A percentile compares a stretch with the other conserved stretches of the same genome.
These are phyloP conservation scores for Podabrus alpinus DNA, from an alignment of 2,888 invertebrate genomes.

Conservation along the genomic window DNA sequence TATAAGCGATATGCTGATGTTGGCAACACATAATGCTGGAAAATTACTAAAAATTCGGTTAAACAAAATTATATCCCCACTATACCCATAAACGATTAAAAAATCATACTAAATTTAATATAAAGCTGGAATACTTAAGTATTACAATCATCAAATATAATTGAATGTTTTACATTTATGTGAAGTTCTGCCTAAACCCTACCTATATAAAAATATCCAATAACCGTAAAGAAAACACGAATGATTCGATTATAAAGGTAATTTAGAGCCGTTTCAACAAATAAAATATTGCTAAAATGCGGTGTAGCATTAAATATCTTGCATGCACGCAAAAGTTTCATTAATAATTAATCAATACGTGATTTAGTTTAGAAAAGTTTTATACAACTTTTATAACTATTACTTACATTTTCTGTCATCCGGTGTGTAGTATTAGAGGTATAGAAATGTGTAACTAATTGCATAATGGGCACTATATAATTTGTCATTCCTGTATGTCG, in stretches of 20 bases:
- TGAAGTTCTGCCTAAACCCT: constrained; percentile 5
- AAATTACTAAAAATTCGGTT: constrained; percentile 15
- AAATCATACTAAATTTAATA: neutral
- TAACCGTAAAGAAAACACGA: constrained; percentile 19
- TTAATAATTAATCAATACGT: constrained; percentile 13
- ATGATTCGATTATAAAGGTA: constrained; percentile 15
- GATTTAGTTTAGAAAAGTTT: neutral
- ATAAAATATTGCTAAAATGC: constrained; percentile 25
- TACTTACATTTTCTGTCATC: neutral
- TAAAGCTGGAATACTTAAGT: neutral
- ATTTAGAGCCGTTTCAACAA: constrained; percentile 17
- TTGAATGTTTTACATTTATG: constrained; percentile 9
- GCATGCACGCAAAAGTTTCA: constrained; percentile 17
- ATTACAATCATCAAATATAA: constrained; percentile 8
- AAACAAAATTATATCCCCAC: neutral
- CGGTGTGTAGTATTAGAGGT: neutral
- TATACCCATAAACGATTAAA: neutral
- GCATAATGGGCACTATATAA: neutral
- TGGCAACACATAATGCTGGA: constrained; percentile 13
- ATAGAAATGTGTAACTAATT: neutral
- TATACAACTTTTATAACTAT: neutral
- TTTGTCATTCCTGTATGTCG: neutral
- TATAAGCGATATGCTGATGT: constrained; percentile 26
- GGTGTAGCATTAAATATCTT: constrained; percentile 20
- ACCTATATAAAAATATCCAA: constrained; percentile 17